Evolutionary conservation across 2,888 invertebrate species (phyloP).

Genomic region (Formica aserva): DNA sequence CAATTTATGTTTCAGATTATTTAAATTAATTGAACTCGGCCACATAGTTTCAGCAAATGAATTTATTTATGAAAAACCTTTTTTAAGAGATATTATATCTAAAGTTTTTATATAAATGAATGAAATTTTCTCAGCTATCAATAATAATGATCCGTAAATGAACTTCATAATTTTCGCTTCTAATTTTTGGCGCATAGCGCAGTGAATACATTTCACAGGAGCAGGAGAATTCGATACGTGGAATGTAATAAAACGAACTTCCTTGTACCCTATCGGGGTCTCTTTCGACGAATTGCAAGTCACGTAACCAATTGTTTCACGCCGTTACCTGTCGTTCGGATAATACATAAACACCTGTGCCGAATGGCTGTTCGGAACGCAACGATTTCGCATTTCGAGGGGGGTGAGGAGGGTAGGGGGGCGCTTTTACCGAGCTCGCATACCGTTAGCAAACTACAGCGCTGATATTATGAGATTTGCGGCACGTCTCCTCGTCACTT

Average conservation of each 20-base stretch:
- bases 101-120: not conserved
- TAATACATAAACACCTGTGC: slow-evolving; percentile 66
- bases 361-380: slow-evolving; percentile 51
- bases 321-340: slow-evolving; percentile 66
- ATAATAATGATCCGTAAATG: not conserved
- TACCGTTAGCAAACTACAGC: slow-evolving; percentile 64
- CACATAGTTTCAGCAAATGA: not conserved
- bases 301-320: slow-evolving; percentile 65
- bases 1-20: not conserved
- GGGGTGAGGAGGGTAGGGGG: not conserved
- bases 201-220: slow-evolving; percentile 12
- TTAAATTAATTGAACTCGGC: not conserved
- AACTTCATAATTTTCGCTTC: not conserved
- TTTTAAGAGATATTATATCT: not conserved
- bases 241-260: slow-evolving; percentile 52
- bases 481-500: slow-evolving; percentile 22
- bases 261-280: slow-evolving; percentile 38
- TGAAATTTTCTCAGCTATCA: not conserved
- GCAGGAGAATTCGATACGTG: slow-evolving; percentile 42
- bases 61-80: not conserved
- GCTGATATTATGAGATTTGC: slow-evolving; percentile 43
- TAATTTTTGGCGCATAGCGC: slow-evolving; percentile 15
- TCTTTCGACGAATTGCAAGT: slow-evolving; percentile 58
- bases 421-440: slow-evolving; percentile 32
- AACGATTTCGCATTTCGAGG: slow-evolving; percentile 47